Evolutionary conservation across 2,888 invertebrate species (phyloP), one percentile per base, ranked within the genome.

Genomic region (Caenorhabditis drosophilae): DNA sequence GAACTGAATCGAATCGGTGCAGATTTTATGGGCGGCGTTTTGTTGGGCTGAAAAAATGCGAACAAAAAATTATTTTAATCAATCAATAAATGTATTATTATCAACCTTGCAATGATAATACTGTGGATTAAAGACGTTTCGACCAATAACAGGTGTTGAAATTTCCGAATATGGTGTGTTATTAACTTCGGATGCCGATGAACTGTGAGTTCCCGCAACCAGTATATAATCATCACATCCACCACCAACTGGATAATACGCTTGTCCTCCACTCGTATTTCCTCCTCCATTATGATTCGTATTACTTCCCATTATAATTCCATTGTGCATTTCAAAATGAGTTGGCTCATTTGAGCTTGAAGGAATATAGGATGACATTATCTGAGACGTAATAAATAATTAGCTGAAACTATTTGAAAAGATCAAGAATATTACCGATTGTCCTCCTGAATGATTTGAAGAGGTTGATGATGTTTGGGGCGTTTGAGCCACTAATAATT

Each of bases 51-150:
- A 42, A 42, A 42, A 6, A 20, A 20, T 42, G 23, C 36, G n/a
- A 16, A n/a, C 40, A 18, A 20, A 40, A 40, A 40, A 40, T n/a
- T 15, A 18, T 40, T 40, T 20, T 15, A 20, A 18, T 7, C 6
- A 9, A 18, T 40, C 40, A 9, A 6, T 9, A 40, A n/a, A n/a
- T n/a, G n/a, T n/a, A n/a, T n/a, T n/a, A n/a, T n/a, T 20, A 38
- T 36, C 23, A 6, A 62, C 62, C 36, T 57, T 57, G 42, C 63
- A 64, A n/a, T 58, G 57, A 36, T 56, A 50, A 35, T 64, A 64
- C 26, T 59, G 64, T 6, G 64, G 59, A 49, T 64, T 64, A 42
- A 46, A 46, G 7, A 59, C 59, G 34, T 58, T 59, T 27, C 59
- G 40, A 15, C 47, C 16, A n/a, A 7, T 49, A 12, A 55, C 36